These are phyloP conservation scores for Varroa destructor DNA, from an alignment of 1,140 invertebrate species.

Conservation along the genomic window DNA sequence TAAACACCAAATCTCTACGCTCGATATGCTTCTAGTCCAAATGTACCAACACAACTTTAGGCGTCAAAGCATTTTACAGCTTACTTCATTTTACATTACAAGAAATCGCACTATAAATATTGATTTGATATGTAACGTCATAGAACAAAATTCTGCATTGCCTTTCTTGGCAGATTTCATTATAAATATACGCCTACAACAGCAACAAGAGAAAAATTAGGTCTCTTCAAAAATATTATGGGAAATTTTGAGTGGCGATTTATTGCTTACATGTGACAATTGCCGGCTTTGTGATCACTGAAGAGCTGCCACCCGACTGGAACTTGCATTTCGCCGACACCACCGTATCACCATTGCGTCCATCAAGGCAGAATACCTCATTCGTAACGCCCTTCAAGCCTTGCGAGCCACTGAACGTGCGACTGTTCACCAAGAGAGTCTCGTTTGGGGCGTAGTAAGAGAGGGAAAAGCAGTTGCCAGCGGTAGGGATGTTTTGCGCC, in stretches of 20 bases:
- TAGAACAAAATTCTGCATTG: neutral
- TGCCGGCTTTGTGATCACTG: too few species aligned
- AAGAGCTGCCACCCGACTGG: too few species aligned
- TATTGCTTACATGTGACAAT: too few species aligned
- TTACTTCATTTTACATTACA: neutral
- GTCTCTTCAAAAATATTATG: neutral
- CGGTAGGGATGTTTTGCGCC: neutral
- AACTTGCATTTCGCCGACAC: too few species aligned
- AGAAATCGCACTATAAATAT: neutral
- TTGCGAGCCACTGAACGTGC: too few species aligned
- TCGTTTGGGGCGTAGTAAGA: neutral
- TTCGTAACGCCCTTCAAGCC: too few species aligned
- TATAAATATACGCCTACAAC: neutral
- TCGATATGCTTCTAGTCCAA: neutral
- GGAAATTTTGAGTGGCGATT: too few species aligned
- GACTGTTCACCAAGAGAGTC: too few species aligned
- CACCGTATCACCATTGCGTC: too few species aligned
- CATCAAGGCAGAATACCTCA: too few species aligned
- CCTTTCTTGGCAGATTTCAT: neutral
- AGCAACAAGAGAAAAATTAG: neutral
- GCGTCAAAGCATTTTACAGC: neutral
- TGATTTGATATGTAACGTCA: neutral
- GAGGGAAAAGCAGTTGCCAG: slow-evolving; percentile 5
- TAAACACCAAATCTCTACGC: neutral
- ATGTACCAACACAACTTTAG: too few species aligned